Percentiles rank a stretch among this genome's conserved stretches.
Evolutionary conservation across 2,113 vertebrate species (phyloP).

Genomic region (Gopherus flavomarginatus): DNA sequence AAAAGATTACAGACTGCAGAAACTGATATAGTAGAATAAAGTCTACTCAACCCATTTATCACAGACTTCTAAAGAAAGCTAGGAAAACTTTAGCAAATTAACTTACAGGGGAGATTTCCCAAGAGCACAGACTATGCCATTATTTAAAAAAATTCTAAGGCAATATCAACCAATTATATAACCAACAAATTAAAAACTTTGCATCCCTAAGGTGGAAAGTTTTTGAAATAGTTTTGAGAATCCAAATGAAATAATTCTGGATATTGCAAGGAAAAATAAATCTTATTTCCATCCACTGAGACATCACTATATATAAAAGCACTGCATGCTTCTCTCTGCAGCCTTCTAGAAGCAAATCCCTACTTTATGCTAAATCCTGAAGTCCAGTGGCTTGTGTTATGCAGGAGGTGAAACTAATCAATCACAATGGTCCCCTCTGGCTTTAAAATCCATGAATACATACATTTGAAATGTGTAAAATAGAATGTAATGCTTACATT

Average conservation of each 20-base stretch:
- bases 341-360: not conserved
- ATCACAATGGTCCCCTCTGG: not conserved
- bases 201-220: not conserved
- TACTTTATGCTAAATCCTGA: not conserved
- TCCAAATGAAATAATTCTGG: not conserved
- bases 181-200: not conserved
- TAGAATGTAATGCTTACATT: not conserved
- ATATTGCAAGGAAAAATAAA: not conserved
- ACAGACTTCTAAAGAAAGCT: conserved; percentile 28
- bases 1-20: conserved; percentile 51
- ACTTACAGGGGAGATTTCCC: not conserved
- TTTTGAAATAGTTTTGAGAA: not conserved
- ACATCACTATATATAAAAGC: not conserved
- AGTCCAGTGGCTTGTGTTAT: not conserved
- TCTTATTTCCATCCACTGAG: not conserved
- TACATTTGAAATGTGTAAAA: not conserved
- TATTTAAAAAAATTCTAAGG: not conserved
- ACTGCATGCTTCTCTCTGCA: not conserved
- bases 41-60: conserved; percentile 12
- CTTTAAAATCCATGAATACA: not conserved
- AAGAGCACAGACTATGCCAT: not conserved
- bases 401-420: not conserved
- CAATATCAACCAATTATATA: not conserved
- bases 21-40: conserved; percentile 41
- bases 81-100: not conserved